Evolutionary conservation across 2,797 vertebrate species (phyloP), one percentile per base, ranked within the genome.

Genomic region (Hydrolagus colliei): DNA sequence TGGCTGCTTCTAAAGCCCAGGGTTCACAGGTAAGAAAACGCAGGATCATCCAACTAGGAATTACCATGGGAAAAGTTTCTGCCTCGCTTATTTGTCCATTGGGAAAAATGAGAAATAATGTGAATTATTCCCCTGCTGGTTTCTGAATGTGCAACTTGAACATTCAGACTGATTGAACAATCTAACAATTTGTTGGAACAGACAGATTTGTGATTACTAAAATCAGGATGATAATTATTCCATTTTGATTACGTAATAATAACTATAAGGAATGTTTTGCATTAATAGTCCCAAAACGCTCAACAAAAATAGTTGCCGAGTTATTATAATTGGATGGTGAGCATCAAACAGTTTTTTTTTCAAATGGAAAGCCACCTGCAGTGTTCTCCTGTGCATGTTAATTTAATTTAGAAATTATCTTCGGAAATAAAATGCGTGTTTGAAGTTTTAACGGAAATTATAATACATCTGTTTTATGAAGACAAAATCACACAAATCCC

Each of bases 171-270:
- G 35, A 76, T 52, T 16, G 74, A 76, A 76, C 74, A 76, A 76
- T 41, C 13, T 52, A 52, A 52, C 41, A 52, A 52, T 52, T 52
- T 52, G 41, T 76, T 76, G 74, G 52, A 59, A 76, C 74, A 52
- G 35, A 18, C 35, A 41, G 18, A 76, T 76, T 76, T 76, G 32
- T 52, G 11, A 76, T 20, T 59, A 59, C 41, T 16, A 76, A 41
- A 76, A 52, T 14, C 74, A 59, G 74, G 52, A 76, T 76, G 41
- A 76, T 76, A 76, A 76, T 59, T 76, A 76, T 76, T 76, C 41
- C 9, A 35, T 35, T 41, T 52, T 76, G 35, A 18, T 76, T 14
- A 76, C 6, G 41, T 52, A 52, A 52, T 52, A 52, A 52, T 52
- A 52, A 52, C 41, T 3, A 52, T 52, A 76, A 76, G 41, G 74